Conservation (phyloP, 2,113 vertebrate genomes). For the Actinemys pallida region DNA sequence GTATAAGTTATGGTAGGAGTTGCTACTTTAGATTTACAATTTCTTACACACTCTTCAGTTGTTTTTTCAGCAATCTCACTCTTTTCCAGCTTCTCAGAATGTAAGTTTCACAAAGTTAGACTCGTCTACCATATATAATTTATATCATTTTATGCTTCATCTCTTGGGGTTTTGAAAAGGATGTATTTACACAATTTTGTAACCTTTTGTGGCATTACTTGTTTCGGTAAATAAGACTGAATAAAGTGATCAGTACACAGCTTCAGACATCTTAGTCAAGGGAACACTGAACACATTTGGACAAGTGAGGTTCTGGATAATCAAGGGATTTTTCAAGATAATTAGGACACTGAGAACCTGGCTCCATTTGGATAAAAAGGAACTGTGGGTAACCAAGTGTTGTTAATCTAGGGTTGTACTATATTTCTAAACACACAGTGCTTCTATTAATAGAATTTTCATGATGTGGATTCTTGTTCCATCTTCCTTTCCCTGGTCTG, state of each 20-base stretch:
- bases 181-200: background rate
- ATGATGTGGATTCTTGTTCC: background rate
- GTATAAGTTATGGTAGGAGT: accelerated
- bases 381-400: background rate
- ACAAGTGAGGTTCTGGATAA: background rate
- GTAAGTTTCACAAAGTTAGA: background rate
- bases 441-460: background rate
- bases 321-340: background rate
- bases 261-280: background rate
- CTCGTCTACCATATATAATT: background rate
- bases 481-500: background rate
- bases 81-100: background rate
- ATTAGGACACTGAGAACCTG: background rate
- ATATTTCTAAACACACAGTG: background rate
- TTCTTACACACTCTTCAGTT: accelerated
- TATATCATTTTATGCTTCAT: background rate
- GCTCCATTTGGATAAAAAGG: background rate
- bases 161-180: background rate
- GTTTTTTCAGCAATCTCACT: background rate
- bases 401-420: background rate
- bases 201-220: background rate
- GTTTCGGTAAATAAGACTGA: background rate
- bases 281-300: background rate
- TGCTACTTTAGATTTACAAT: background rate
- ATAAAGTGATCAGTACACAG: background rate